Conservation (phyloP, 2,888 invertebrate genomes). For the Platerodrilus igneus region DNA sequence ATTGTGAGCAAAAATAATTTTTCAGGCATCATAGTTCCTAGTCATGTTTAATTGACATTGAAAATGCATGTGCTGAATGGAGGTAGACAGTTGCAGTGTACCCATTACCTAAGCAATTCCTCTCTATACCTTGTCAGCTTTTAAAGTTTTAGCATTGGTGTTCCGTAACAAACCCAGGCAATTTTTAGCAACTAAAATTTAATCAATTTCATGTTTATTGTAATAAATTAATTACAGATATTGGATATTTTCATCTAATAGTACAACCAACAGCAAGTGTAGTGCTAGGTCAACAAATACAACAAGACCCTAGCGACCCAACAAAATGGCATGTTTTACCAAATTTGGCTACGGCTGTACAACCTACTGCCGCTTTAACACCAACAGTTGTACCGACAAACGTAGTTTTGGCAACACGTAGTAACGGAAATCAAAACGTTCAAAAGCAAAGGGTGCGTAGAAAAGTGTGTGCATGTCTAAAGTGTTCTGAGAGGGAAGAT, state of each 20-base stretch:
- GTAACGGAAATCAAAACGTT: slow-evolving; percentile 45
- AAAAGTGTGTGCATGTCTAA: slow-evolving; percentile 96
- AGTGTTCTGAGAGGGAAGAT: slow-evolving; percentile 80
- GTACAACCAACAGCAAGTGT: slow-evolving; percentile 52
- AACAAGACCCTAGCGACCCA: slow-evolving; percentile 78
- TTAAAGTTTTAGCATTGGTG: no score
- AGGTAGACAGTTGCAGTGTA: no score
- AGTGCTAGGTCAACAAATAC: slow-evolving; percentile 62
- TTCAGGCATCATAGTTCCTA: no score
- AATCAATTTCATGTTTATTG: no score
- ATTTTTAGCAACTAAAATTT: no score
- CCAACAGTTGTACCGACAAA: slow-evolving; percentile 37
- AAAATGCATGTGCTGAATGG: no score
- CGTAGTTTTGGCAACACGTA: slow-evolving; percentile 14
- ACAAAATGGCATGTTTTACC: slow-evolving; percentile 78
- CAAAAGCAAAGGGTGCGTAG: slow-evolving; percentile 65
- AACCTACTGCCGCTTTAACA: slow-evolving; percentile 30
- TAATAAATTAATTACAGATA: slow-evolving; percentile 56
- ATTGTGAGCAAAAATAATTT: no score
- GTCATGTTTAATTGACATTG: no score
- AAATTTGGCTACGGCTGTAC: slow-evolving; percentile 43
- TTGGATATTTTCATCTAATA: slow-evolving; percentile 78
- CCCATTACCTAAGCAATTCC: no score
- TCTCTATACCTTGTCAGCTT: no score
- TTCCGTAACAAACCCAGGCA: no score